phyloP scores from a whole-genome alignment of 2,113 vertebrate species.

The Rhinopomastus cyanomelas region DNA sequence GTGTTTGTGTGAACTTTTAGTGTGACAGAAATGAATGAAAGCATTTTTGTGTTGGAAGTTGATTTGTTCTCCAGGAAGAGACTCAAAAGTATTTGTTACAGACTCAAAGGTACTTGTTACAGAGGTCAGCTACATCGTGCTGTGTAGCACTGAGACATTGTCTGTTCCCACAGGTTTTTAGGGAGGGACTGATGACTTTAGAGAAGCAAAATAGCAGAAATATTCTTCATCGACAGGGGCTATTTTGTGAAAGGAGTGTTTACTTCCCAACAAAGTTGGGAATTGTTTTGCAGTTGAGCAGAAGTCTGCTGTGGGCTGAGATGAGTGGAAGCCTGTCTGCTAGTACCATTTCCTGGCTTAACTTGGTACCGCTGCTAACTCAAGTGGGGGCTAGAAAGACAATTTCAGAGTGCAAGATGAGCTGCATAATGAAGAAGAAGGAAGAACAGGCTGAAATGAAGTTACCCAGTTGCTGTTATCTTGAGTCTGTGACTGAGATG shows the following conservation, averaged over 20 bases:
- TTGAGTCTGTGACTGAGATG: slow-evolving; percentile 64
- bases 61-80: not conserved
- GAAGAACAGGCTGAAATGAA: slow-evolving; percentile 49
- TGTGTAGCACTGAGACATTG: not conserved
- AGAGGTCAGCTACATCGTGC: not conserved
- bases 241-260: not conserved
- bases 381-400: not conserved
- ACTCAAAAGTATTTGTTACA: not conserved
- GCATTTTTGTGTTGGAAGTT: not conserved
- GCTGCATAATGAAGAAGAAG: slow-evolving; percentile 2
- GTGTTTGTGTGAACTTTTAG: not conserved
- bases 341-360: not conserved
- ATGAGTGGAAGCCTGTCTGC: not conserved
- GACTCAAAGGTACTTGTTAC: not conserved
- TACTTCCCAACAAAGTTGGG: not conserved
- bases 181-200: not conserved
- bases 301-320: not conserved
- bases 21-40: not conserved
- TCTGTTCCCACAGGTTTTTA: not conserved
- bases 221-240: not conserved
- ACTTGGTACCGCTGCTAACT: not conserved
- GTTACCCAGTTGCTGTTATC: slow-evolving; percentile 59
- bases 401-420: not conserved
- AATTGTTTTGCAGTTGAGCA: not conserved
- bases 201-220: not conserved